Evolutionary conservation across 2,113 vertebrate genomes (phyloP).

Genomic region (Colius striatus): DNA sequence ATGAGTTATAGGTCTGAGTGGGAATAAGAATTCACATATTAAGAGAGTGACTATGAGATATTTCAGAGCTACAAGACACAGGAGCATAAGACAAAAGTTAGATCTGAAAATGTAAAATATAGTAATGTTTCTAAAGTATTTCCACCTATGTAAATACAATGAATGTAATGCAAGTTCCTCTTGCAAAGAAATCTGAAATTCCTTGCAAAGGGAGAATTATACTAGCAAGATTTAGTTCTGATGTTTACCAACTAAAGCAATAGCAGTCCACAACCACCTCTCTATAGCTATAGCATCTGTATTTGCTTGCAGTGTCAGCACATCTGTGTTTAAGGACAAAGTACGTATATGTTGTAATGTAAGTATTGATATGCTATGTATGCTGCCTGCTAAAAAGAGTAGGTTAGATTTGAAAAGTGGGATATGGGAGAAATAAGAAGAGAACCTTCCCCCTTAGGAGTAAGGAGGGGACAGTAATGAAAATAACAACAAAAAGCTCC

Average conservation of each 20-base stretch:
- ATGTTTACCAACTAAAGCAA: neutral
- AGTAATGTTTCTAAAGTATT: neutral
- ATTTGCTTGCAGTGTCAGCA: neutral
- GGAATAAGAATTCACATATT: neutral
- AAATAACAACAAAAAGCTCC: neutral
- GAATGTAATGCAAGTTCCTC: neutral
- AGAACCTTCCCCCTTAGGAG: neutral
- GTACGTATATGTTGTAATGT: fast-evolving
- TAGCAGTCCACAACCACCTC: neutral
- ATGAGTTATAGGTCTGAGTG: no score
- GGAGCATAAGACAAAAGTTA: neutral
- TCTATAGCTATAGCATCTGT: neutral
- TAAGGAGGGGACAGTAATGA: neutral
- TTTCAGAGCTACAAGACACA: neutral
- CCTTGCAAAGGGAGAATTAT: neutral
- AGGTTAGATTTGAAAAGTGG: neutral
- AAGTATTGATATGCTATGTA: neutral
- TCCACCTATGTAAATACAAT: neutral
- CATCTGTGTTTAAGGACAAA: neutral
- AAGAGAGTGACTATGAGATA: neutral
- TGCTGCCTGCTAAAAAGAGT: neutral
- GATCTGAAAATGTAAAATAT: neutral
- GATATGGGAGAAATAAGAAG: neutral
- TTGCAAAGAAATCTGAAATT: neutral
- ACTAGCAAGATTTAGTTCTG: neutral